phyloP scores from a whole-genome alignment of 2,113 vertebrate species.

The Suncus etruscus region DNA sequence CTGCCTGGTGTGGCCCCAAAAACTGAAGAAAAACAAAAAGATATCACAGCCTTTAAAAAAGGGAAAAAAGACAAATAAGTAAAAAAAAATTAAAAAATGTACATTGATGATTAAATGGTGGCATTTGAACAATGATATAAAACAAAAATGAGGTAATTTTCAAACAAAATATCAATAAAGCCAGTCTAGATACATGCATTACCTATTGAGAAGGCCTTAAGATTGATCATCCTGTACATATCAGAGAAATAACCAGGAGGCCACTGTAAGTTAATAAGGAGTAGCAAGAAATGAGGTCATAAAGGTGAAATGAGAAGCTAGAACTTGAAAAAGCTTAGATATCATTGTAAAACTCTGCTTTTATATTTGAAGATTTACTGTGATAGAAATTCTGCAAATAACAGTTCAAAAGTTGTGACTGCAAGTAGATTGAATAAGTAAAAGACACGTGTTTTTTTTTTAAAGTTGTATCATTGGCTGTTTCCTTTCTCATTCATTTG shows the following conservation, averaged over 20 bases:
- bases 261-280: neutral
- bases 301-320: neutral
- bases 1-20: no score
- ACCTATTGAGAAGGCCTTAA: neutral
- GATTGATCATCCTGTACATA: neutral
- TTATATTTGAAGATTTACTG: slow-evolving; percentile 35
- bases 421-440: neutral
- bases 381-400: slow-evolving; percentile 32
- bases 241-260: neutral
- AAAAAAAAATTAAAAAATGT: neutral
- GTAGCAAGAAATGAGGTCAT: neutral
- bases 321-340: neutral
- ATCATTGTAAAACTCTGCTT: slow-evolving; percentile 26
- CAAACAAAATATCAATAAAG: no score
- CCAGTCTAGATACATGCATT: neutral
- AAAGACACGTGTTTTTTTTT: no score
- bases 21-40: no score
- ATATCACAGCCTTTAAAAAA: no score
- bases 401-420: neutral
- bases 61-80: neutral
- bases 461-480: no score
- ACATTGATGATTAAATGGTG: neutral
- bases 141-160: neutral
- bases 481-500: neutral
- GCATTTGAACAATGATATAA: neutral